phyloP scores from a whole-genome alignment of 2,888 invertebrate species.

The Sinodicranocentrus sp. region DNA sequence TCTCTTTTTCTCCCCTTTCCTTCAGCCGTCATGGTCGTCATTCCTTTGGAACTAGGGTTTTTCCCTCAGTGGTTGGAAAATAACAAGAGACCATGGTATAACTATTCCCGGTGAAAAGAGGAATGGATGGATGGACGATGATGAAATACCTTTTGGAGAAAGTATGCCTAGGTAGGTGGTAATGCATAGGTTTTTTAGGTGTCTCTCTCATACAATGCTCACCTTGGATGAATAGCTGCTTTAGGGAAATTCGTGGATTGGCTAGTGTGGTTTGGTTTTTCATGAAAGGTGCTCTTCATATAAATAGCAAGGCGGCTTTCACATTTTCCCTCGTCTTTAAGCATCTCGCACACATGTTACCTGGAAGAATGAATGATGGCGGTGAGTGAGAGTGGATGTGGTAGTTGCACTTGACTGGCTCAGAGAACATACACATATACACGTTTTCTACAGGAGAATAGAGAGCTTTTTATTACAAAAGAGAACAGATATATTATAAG shows the following conservation, averaged over 20 bases:
- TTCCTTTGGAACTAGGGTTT: background rate
- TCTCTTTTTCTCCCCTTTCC: conserved; percentile 27
- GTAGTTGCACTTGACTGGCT: conserved; percentile 35
- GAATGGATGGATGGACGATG: conserved; percentile 44
- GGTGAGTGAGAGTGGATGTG: conserved; percentile 36
- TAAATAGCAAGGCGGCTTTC: background rate
- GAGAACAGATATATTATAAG: background rate
- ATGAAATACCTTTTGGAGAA: conserved; percentile 45
- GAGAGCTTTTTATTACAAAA: conserved; percentile 12
- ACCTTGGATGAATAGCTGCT: background rate
- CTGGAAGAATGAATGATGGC: conserved; percentile 61
- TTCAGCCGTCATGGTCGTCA: conserved; percentile 46
- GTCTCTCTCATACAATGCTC: no score
- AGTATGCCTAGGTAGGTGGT: conserved; percentile 17
- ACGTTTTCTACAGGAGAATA: background rate
- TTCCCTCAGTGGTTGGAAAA: background rate
- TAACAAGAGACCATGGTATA: conserved; percentile 12
- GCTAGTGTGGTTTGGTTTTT: conserved; percentile 22
- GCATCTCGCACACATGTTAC: conserved; percentile 56
- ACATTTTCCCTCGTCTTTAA: conserved; percentile 40
- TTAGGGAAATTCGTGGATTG: conserved; percentile 34
- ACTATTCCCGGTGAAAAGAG: conserved; percentile 4
- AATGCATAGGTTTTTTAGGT: no score
- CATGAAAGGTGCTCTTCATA: conserved; percentile 35
- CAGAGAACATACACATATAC: conserved; percentile 16